Conservation (phyloP, 2,888 invertebrate species). For the Latrodectus hesperus region DNA sequence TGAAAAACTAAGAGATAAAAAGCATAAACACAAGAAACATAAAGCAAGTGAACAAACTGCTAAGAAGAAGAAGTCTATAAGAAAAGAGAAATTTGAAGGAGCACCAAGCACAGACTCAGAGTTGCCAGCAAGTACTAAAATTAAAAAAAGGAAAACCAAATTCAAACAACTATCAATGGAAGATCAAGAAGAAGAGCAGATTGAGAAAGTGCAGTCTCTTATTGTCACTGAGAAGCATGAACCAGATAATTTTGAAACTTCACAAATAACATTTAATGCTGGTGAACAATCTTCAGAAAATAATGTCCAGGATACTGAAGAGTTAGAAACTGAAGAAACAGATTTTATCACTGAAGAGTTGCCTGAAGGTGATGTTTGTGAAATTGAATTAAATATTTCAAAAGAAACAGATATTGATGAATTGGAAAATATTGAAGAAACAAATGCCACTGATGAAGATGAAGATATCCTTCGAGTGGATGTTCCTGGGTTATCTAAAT, state of each 20-base stretch:
- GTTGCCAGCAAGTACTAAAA: slow-evolving; percentile 30
- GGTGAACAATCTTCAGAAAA: slow-evolving; percentile 11
- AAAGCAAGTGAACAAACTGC: slow-evolving; percentile 77
- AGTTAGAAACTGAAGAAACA: background rate
- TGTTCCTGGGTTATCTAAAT: slow-evolving; percentile 86
- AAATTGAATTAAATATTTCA: slow-evolving; percentile 2
- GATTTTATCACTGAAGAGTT: slow-evolving; percentile 11
- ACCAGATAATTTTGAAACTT: slow-evolving; percentile 3
- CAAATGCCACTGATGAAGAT: slow-evolving; percentile 33
- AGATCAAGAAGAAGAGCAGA: background rate
- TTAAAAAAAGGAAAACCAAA: slow-evolving; percentile 56
- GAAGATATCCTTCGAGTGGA: slow-evolving; percentile 53
- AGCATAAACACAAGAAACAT: slow-evolving; percentile 74
- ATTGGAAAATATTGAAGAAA: slow-evolving; percentile 22
- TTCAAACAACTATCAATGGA: background rate
- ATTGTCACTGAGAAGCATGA: background rate
- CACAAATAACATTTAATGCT: background rate
- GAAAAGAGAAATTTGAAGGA: slow-evolving; percentile 74
- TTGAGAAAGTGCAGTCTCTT: background rate
- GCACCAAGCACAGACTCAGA: slow-evolving; percentile 71
- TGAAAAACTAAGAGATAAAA: slow-evolving; percentile 76
- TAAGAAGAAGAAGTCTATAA: slow-evolving; percentile 77
- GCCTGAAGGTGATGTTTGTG: slow-evolving; percentile 11
- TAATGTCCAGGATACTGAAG: background rate
- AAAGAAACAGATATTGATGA: slow-evolving; percentile 12